These are phyloP conservation scores for Plusia festucae DNA, from an alignment of 2,888 invertebrate species.

Conservation along the genomic window DNA sequence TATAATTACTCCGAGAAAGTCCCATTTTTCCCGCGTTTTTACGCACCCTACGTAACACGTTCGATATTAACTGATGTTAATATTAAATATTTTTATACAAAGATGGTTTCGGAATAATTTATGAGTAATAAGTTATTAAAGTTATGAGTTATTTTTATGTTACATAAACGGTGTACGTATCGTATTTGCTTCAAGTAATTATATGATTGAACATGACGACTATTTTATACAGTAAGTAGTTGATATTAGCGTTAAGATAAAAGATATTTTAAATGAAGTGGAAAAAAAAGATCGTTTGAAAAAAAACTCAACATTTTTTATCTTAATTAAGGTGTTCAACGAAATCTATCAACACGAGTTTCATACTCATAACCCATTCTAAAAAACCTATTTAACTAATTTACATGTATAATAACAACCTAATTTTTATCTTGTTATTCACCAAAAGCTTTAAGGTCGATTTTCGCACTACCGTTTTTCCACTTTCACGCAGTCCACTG, in stretches of 20 bases:
- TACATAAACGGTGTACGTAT: conserved; percentile 18
- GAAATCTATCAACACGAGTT: no score
- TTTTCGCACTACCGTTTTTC: not conserved
- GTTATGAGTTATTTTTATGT: not conserved
- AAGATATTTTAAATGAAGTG: no score
- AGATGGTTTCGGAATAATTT: conserved; percentile 13
- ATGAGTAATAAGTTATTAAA: conserved; percentile 16
- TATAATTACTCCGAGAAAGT: conserved; percentile 74
- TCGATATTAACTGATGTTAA: conserved; percentile 36
- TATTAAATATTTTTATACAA: conserved; percentile 23
- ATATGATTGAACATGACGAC: conserved; percentile 5
- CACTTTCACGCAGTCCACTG: not conserved
- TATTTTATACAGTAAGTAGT: conserved; percentile 23
- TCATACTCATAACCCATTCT: no score
- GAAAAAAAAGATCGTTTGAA: no score
- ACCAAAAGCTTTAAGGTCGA: not conserved
- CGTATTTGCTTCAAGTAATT: conserved; percentile 26
- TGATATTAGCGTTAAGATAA: not conserved
- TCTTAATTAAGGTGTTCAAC: no score
- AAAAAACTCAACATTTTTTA: no score
- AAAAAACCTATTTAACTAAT: no score
- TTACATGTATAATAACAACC: no score
- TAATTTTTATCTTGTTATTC: no score
- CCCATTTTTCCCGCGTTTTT: conserved; percentile 70
- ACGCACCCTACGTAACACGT: conserved; percentile 53